phyloP scores from a whole-genome alignment of 2,797 vertebrate species.

The Taenioides sp. region DNA sequence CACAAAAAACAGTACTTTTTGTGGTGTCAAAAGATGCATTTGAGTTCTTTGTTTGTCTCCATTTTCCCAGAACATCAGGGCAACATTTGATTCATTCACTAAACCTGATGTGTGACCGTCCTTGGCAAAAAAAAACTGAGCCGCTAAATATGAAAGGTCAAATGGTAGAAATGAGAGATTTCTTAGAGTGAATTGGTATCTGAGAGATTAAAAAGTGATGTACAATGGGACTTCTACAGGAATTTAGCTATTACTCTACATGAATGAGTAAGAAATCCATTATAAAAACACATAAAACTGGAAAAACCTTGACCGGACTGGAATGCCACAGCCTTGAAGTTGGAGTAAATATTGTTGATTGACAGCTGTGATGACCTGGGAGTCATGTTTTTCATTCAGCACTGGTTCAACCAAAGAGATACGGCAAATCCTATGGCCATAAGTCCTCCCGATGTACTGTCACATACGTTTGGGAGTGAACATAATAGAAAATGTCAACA shows the following conservation, averaged over 20 bases:
- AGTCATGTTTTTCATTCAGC: neutral
- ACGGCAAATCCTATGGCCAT: neutral
- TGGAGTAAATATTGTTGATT: slow-evolving; percentile 5
- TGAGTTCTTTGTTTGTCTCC: slow-evolving; percentile 1
- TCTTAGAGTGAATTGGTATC: neutral
- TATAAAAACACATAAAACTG: slow-evolving; percentile 1
- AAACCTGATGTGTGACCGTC: slow-evolving; percentile 8
- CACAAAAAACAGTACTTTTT: neutral
- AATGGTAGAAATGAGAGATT: neutral
- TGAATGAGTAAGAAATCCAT: neutral
- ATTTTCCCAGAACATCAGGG: neutral
- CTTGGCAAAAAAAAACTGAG: neutral
- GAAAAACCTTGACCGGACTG: slow-evolving; percentile 1
- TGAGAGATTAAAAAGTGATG: neutral
- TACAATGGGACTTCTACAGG: neutral
- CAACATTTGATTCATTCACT: neutral
- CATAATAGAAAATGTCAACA: slow-evolving; percentile 1
- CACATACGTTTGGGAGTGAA: neutral
- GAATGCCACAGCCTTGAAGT: neutral
- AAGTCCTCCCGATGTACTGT: neutral
- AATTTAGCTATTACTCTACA: neutral
- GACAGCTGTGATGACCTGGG: neutral
- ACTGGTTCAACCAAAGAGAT: neutral
- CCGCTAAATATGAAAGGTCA: neutral
- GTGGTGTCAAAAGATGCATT: neutral